These are phyloP conservation scores for Marronus borbonicus DNA, from an alignment of 2,888 invertebrate genomes.

Conservation along the genomic window DNA sequence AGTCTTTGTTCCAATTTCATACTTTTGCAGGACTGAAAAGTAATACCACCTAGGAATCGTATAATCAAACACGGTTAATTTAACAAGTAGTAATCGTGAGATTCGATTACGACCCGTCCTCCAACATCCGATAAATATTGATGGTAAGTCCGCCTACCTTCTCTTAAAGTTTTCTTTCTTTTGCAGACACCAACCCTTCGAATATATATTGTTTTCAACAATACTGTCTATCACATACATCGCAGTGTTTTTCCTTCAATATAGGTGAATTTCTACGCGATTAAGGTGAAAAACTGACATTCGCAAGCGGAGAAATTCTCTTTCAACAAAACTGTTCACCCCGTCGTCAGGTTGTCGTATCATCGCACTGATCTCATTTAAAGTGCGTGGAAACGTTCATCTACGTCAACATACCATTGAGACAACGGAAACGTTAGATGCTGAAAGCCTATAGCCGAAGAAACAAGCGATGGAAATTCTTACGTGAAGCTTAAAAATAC, in stretches of 20 bases:
- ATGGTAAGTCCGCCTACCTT: too few relatives aligned
- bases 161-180: too few relatives aligned
- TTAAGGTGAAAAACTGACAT: conserved; percentile 17
- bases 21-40: too few relatives aligned
- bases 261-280: neutral
- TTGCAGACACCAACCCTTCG: neutral
- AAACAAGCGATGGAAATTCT: neutral
- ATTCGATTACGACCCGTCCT: too few relatives aligned
- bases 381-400: conserved; percentile 22
- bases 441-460: neutral
- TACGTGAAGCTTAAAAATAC: conserved; percentile 11
- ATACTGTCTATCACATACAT: neutral
- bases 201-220: neutral
- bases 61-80: too few relatives aligned
- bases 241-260: neutral
- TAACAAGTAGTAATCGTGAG: too few relatives aligned
- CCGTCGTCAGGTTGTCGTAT: conserved; percentile 17
- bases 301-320: conserved; percentile 9
- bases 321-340: neutral
- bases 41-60: too few relatives aligned
- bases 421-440: conserved; percentile 11
- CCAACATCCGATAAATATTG: too few relatives aligned
- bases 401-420: neutral
- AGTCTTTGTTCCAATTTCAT: too few relatives aligned
- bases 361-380: conserved; percentile 9